These are phyloP conservation scores for Australoheros scitulus DNA, from an alignment of 2,113 vertebrate genomes.

Conservation along the genomic window DNA sequence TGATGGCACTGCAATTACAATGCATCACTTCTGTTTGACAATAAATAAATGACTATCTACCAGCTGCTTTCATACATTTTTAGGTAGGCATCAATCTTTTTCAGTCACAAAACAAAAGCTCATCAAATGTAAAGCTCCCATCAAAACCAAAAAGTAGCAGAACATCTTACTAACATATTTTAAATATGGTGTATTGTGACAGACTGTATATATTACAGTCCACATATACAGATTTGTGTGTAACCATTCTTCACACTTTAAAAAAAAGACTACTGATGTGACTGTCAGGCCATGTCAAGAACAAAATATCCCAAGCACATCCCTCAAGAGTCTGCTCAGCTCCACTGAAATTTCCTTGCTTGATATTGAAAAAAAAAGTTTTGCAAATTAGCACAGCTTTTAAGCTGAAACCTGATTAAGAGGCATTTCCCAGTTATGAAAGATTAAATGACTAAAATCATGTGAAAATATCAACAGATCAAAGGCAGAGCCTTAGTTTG, in stretches of 20 bases:
- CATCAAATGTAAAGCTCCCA: neutral
- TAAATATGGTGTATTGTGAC: neutral
- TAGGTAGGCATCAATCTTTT: neutral
- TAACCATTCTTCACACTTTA: conserved; percentile 11
- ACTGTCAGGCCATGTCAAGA: conserved; percentile 21
- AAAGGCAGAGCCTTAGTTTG: conserved; percentile 62
- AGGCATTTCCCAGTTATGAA: conserved; percentile 52
- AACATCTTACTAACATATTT: neutral
- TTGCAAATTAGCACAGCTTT: conserved; percentile 57
- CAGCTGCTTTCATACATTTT: neutral
- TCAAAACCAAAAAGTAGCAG: neutral
- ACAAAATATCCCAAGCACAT: conserved; percentile 5
- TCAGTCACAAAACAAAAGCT: conserved; percentile 15
- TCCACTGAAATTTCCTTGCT: conserved; percentile 21
- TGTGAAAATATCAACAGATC: conserved; percentile 68
- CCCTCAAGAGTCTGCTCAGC: conserved; percentile 11
- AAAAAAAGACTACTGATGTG: conserved; percentile 10
- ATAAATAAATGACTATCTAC: conserved; percentile 40
- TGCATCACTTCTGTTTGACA: conserved; percentile 40
- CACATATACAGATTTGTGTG: neutral
- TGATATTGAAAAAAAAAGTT: conserved; percentile 25
- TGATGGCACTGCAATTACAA: conserved; percentile 26
- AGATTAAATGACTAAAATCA: conserved; percentile 59
- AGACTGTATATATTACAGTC: neutral
- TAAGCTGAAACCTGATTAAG: conserved; percentile 56